Evolutionary conservation across 2,888 invertebrate species (phyloP).

Genomic region (Drosophila macrospina): DNA sequence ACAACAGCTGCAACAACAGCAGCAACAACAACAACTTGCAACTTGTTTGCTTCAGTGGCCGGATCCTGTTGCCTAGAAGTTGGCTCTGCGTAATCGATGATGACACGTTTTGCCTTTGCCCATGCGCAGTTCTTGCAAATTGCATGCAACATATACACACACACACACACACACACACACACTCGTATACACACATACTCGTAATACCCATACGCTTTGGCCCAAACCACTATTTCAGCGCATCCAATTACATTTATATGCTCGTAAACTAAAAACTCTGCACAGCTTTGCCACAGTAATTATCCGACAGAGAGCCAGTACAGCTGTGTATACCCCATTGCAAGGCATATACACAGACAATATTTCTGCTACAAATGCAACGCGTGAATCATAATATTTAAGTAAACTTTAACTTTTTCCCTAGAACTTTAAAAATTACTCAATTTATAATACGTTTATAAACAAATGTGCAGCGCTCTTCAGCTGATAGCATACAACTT

Average conservation of each 20-base stretch:
- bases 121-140: slow-evolving; percentile 74
- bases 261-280: slow-evolving; percentile 79
- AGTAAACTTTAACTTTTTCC: background rate
- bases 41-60: background rate
- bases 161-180: background rate
- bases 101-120: slow-evolving; percentile 79
- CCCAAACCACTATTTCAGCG: slow-evolving; percentile 71
- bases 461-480: slow-evolving; percentile 22
- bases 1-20: slow-evolving; percentile 3
- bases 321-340: slow-evolving; percentile 8
- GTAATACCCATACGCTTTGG: slow-evolving; percentile 29
- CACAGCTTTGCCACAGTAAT: slow-evolving; percentile 75
- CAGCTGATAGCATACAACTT: slow-evolving; percentile 45
- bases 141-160: slow-evolving; percentile 28
- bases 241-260: slow-evolving; percentile 84
- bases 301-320: slow-evolving; percentile 37
- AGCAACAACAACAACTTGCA: slow-evolving; percentile 56
- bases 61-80: slow-evolving; percentile 14
- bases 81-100: slow-evolving; percentile 74
- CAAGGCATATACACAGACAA: background rate
- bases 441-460: slow-evolving; percentile 14
- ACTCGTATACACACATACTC: slow-evolving; percentile 19
- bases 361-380: no score
- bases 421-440: background rate
- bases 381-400: no score